Evolutionary conservation across 2,113 vertebrate genomes (phyloP).

Genomic region (Craseonycteris thonglongyai): DNA sequence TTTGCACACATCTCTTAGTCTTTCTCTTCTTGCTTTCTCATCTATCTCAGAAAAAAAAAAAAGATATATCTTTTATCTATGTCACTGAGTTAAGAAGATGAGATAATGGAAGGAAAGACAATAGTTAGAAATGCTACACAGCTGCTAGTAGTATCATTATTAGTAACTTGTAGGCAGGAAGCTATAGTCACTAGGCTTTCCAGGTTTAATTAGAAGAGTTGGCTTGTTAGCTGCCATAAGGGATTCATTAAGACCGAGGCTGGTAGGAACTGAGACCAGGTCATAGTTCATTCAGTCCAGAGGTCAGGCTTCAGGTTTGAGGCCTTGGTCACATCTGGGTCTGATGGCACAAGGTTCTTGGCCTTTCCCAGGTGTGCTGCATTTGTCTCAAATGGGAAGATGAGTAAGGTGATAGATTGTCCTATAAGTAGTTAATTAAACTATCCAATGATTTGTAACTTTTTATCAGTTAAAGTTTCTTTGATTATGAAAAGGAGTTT

Average conservation of each 20-base stretch:
- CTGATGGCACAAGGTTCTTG: background rate
- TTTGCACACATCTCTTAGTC: background rate
- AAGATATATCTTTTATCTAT: background rate
- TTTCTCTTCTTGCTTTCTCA: background rate
- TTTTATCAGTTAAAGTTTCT: background rate
- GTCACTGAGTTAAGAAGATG: background rate
- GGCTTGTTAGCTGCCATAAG: background rate
- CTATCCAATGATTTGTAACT: background rate
- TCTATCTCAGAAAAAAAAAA: background rate
- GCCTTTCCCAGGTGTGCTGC: accelerated
- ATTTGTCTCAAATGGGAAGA: background rate
- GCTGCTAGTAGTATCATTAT: background rate
- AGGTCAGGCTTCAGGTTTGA: background rate
- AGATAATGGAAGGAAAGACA: background rate
- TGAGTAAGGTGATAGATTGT: background rate
- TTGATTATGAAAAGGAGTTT: background rate
- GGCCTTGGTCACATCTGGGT: background rate
- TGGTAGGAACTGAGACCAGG: background rate
- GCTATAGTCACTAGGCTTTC: background rate
- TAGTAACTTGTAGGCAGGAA: background rate
- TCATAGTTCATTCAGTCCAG: background rate
- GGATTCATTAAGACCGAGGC: background rate
- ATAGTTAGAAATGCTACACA: background rate
- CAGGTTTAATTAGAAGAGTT: background rate
- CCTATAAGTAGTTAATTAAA: background rate